These are phyloP conservation scores for Syngnathus scovelli DNA, from an alignment of 2,113 vertebrate species.

Conservation along the genomic window DNA sequence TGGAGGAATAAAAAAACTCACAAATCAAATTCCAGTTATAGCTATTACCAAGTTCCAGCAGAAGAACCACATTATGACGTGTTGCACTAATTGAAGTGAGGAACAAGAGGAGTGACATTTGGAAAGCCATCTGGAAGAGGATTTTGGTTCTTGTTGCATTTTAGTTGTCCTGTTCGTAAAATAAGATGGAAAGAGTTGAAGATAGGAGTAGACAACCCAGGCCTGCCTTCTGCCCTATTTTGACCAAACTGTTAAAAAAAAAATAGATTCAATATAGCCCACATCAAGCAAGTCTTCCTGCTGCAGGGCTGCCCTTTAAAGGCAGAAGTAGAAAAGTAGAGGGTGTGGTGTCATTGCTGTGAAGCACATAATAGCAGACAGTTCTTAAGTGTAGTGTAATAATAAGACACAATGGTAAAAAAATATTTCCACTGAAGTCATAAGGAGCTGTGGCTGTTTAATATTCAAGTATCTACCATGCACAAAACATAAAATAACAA, in stretches of 20 bases:
- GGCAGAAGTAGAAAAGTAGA: background rate
- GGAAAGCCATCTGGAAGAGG: slow-evolving; percentile 57
- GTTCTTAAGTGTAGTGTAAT: background rate
- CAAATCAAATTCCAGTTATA: background rate
- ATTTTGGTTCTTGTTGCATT: slow-evolving; percentile 44
- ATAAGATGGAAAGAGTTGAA: slow-evolving; percentile 49
- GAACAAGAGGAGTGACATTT: slow-evolving; percentile 46
- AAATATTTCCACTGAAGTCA: background rate
- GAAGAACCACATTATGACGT: slow-evolving; percentile 1
- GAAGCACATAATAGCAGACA: background rate
- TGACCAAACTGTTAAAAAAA: background rate
- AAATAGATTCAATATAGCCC: background rate
- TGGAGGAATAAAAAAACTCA: background rate
- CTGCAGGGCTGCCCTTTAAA: background rate
- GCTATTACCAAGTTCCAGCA: background rate
- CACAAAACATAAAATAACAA: background rate
- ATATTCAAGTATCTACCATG: background rate
- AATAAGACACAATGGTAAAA: background rate
- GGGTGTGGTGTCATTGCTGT: background rate
- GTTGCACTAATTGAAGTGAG: slow-evolving; percentile 35
- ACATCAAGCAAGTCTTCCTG: background rate
- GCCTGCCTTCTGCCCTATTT: background rate
- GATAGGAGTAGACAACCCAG: slow-evolving; percentile 60
- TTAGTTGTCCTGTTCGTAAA: slow-evolving; percentile 57
- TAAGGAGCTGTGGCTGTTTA: background rate